Evolutionary conservation across 35 echinoderm and acorn worm genomes (phyloP).

Genomic region (Apostichopus japonicus): DNA sequence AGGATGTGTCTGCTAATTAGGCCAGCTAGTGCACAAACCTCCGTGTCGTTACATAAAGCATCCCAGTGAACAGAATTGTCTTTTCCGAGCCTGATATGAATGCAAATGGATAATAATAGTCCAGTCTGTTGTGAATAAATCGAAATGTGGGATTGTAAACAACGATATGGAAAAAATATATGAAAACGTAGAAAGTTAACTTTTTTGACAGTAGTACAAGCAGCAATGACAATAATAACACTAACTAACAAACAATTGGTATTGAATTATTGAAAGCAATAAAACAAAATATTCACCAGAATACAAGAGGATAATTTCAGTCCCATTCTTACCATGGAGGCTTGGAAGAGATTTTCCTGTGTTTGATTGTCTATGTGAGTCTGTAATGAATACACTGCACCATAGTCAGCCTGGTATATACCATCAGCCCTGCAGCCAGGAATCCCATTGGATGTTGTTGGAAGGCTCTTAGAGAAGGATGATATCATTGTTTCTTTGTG

Average conservation of each 20-base stretch:
- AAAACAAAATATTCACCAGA: neutral
- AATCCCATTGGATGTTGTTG: slow-evolving; percentile 9
- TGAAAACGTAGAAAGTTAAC: neutral
- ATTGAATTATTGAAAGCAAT: neutral
- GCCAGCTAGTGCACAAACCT: slow-evolving; percentile 16
- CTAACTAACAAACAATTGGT: neutral
- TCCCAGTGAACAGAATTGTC: neutral
- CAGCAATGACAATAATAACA: neutral
- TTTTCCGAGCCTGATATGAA: neutral
- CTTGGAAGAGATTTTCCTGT: slow-evolving; percentile 43
- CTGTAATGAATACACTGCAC: slow-evolving; percentile 60
- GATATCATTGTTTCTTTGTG: slow-evolving; percentile 10
- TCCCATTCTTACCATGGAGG: slow-evolving; percentile 59
- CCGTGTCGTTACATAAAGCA: neutral
- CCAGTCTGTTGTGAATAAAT: neutral
- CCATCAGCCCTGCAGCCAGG: slow-evolving; percentile 60
- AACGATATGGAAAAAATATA: no score
- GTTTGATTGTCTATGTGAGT: slow-evolving; percentile 67
- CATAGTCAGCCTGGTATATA: slow-evolving; percentile 53
- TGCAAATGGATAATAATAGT: neutral
- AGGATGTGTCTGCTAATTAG: slow-evolving; percentile 55
- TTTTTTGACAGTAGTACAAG: no score
- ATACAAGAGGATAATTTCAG: no score
- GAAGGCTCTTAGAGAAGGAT: neutral
- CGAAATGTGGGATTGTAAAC: no score